phyloP scores from a whole-genome alignment of 2,113 vertebrate genomes.

The Holacanthus passer region DNA sequence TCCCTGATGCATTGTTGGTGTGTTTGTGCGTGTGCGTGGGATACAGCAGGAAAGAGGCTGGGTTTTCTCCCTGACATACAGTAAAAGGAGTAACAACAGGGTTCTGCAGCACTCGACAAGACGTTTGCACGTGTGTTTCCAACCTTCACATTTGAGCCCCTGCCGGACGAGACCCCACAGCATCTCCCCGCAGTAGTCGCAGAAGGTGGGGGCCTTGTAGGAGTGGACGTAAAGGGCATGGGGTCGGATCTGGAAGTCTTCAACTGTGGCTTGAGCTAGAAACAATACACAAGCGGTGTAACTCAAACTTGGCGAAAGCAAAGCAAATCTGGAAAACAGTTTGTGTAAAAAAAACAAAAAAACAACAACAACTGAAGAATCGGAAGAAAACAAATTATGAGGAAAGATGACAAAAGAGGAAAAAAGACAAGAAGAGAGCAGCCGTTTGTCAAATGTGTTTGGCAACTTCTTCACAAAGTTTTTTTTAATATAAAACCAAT shows the following conservation, averaged over 20 bases:
- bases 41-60: too few relatives aligned
- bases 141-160: conserved; percentile 99
- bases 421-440: conserved; percentile 40
- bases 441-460: conserved; percentile 24
- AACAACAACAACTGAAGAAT: neutral
- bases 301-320: conserved; percentile 30
- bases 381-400: neutral
- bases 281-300: conserved; percentile 70
- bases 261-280: conserved; percentile 95
- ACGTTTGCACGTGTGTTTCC: conserved; percentile 32
- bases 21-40: conserved; percentile 23
- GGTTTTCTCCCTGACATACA: conserved; percentile 24
- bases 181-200: conserved; percentile 99
- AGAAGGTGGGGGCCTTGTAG: conserved; percentile 99
- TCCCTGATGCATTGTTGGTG: conserved; percentile 28
- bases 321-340: conserved; percentile 24
- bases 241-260: conserved; percentile 99
- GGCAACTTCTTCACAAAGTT: neutral
- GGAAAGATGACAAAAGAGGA: conserved; percentile 22
- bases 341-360: neutral
- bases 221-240: conserved; percentile 98
- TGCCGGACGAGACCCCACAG: conserved; percentile 98
- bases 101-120: neutral
- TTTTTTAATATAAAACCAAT: conserved; percentile 17
- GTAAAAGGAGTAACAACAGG: conserved; percentile 1